Evolutionary conservation across 2,113 vertebrate genomes (phyloP), one percentile per base, ranked within the genome.

Genomic region (Gambusia affinis): DNA sequence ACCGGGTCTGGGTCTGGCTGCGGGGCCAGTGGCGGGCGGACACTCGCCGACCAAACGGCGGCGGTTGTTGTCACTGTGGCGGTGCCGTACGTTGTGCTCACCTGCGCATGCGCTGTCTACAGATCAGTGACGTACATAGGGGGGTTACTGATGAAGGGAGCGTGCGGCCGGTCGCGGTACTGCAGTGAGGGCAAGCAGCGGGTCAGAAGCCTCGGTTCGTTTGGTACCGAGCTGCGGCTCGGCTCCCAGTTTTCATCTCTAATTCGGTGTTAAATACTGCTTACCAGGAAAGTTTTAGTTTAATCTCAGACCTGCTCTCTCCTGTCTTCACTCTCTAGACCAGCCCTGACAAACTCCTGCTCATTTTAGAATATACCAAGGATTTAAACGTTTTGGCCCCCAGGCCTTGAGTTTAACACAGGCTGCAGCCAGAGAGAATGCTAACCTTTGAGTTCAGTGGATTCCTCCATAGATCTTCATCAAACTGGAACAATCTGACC

Each of bases 21-120:
- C 19, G 39, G 75, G 42, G 68, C 72, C 54, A 30, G 30, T 33
- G 24, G 19, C 47, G 14, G 62, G 28, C 60, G 77, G 67, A 33
- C 72, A 63, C 31, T 63, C 30, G 15, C 74, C 28, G 75, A 75
- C 30, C 17, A 31, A 57, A n/a, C 72, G 19, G 76, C 24, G 17
- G 28, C 57, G 65, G 51, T 81, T 86, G 86, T 88, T 91, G 75
- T 89, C 57, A 28, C 71, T 77, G 70, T 81, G 76, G n/a, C 64
- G 31, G 72, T 70, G 57, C 63, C 24, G 71, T 75, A 47, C 27
- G 44, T 70, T 35, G 77, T 62, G 19, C 30, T 35, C 30, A 37
- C 3, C 2, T 11, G 78, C 1, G 73, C 87, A 75, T 85, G 90
- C 85, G 90, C 76, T 60, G 1, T 71, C 10, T 4, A 3, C 51